A percentile compares a stretch with the other conserved stretches of the same genome.
Conservation (phyloP, 1,140 invertebrate genomes). For the Tribolium castaneum region DNA sequence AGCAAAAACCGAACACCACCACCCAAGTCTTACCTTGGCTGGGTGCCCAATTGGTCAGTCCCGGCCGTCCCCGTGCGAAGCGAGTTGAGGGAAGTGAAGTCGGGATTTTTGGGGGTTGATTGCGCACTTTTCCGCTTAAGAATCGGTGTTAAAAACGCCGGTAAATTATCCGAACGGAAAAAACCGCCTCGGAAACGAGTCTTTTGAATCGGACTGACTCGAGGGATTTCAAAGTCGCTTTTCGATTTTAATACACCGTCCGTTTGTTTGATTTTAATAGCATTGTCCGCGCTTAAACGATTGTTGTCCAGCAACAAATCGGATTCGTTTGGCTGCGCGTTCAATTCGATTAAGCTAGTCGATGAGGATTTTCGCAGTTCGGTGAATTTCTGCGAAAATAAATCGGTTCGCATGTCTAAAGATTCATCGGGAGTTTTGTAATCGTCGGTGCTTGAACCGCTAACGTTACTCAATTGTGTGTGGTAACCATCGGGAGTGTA, state of each 20-base stretch:
- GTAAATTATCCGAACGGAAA: slow-evolving; percentile 57
- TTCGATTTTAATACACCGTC: slow-evolving; percentile 59
- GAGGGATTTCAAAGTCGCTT: slow-evolving; percentile 61
- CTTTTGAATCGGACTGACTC: slow-evolving; percentile 40
- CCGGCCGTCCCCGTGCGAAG: slow-evolving; percentile 46
- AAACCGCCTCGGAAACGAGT: slow-evolving; percentile 41
- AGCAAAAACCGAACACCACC: background rate
- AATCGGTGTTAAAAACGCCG: slow-evolving; percentile 60
- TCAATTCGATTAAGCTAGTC: slow-evolving; percentile 50
- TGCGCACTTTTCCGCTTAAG: slow-evolving; percentile 53
- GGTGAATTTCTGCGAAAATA: slow-evolving; percentile 55
- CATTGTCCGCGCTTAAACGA: slow-evolving; percentile 20
- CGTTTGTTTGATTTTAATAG: slow-evolving; percentile 5
- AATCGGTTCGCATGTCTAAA: slow-evolving; percentile 43
- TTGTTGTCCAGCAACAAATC: slow-evolving; percentile 16
- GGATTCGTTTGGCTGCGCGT: slow-evolving; percentile 39
- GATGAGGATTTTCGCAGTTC: slow-evolving; percentile 58
- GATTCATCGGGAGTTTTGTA: slow-evolving; percentile 55
- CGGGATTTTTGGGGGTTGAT: slow-evolving; percentile 53
- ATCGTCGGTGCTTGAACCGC: slow-evolving; percentile 51
- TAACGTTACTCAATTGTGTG: slow-evolving; percentile 49
- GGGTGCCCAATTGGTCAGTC: slow-evolving; percentile 45
- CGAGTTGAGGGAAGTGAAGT: slow-evolving; percentile 51
- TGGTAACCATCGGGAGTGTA: slow-evolving; percentile 45
- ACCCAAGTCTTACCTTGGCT: slow-evolving; percentile 50